Evolutionary conservation across 2,113 vertebrate genomes (phyloP).

Genomic region (Malurus alboscapulatus): DNA sequence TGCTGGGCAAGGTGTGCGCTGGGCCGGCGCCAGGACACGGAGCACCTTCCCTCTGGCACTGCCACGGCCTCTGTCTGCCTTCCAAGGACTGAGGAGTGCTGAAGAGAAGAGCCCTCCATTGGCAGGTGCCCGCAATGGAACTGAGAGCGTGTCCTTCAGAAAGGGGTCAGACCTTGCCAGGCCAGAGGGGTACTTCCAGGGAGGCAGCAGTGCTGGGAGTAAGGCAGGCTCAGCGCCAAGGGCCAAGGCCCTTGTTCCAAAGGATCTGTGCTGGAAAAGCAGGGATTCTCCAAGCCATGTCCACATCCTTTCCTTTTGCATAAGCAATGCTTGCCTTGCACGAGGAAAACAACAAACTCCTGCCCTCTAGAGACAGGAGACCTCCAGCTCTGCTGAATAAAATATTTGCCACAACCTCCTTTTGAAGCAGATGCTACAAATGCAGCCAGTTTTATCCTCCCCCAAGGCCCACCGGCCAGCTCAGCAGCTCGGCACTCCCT

Average conservation of each 20-base stretch:
- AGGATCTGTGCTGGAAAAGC: neutral
- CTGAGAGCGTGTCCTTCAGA: neutral
- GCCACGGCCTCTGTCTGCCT: neutral
- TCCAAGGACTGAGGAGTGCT: neutral
- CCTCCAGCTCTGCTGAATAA: slow-evolving; percentile 67
- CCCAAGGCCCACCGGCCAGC: slow-evolving; percentile 17
- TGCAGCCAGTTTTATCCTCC: slow-evolving; percentile 42
- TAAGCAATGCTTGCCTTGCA: neutral
- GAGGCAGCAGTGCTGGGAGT: neutral
- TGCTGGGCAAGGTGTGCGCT: neutral
- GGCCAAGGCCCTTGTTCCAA: neutral
- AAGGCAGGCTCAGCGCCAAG: neutral
- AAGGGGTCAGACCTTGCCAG: neutral
- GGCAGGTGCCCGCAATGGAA: neutral
- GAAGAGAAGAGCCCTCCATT: slow-evolving; percentile 5
- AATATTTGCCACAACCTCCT: slow-evolving; percentile 61
- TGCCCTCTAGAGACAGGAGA: slow-evolving; percentile 69
- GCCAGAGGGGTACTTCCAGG: neutral
- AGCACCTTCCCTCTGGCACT: slow-evolving; percentile 36
- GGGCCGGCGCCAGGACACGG: neutral
- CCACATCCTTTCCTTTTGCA: slow-evolving; percentile 15
- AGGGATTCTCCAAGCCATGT: slow-evolving; percentile 22
- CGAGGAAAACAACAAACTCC: slow-evolving; percentile 61
- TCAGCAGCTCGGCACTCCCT: neutral
- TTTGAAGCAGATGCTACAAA: slow-evolving; percentile 67